Base-by-base conservation (phyloP, 2,888 invertebrate genomes). In the Hedychridium roseum region DNA sequence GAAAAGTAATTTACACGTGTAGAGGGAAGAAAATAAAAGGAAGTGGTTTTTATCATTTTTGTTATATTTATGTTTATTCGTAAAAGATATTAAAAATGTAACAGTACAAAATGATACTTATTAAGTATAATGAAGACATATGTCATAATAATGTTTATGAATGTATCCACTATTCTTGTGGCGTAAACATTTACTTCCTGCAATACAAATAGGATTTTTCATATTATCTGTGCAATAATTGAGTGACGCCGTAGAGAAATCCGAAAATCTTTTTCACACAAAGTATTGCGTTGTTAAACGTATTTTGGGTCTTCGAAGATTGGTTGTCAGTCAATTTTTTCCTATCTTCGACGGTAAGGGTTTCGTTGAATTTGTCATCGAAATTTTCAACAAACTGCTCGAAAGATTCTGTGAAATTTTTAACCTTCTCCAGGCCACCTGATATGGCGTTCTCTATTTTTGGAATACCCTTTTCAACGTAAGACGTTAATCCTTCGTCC, bases 181-280 rank as follows among this genome's bases (percentile, higher is more conserved):
- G n/a, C n/a, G n/a, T n/a, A n/a, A n/a, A n/a, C n/a, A n/a, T n/a
- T n/a, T n/a, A n/a, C n/a, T n/a, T n/a, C n/a, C n/a, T n/a, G n/a
- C n/a, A n/a, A n/a, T n/a, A n/a, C n/a, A 23, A 23, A 23, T 23
- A 9, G 23, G 4, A 6, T 23, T 23, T 23, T 23, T 23, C 5
- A 17, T 3, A 23, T 45, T 32, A 56, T 44, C 32, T 43, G 1
- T 35, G 46, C 15, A 60, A 5, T 6, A 48, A 35, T 11, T 28
- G 45, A 1, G 45, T 38, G 9, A 75, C 30, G 2, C 60, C 60
- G 1, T 54, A 23, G 0, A 76, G 41, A 14, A 75, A 44, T 14
- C 49, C 35, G 26, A 76, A 74, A 17, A 76, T 61, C 35, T 60
- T 73, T 20, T 64, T 67, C 1, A 70, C 57, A 14, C 59, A 62